phyloP scores from a whole-genome alignment of 2,888 invertebrate species.

The Oeneis ivallda region DNA sequence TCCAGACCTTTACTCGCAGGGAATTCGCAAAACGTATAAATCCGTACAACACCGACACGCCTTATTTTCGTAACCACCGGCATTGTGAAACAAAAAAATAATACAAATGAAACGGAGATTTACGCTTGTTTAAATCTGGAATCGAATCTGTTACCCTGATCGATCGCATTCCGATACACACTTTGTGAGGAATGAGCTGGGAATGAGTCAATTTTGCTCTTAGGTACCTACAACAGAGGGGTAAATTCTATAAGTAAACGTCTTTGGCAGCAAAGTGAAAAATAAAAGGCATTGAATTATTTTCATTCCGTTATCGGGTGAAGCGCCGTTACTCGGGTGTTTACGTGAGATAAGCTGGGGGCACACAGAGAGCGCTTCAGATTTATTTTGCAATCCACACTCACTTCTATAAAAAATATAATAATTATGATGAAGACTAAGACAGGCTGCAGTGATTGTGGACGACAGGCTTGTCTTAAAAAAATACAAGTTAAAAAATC shows the following conservation, averaged over 20 bases:
- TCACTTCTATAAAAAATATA: too few relatives aligned
- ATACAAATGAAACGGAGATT: slow-evolving; percentile 16
- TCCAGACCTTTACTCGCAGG: neutral
- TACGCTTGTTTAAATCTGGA: slow-evolving; percentile 29
- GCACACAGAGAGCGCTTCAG: neutral
- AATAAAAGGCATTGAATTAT: slow-evolving; percentile 4
- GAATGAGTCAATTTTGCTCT: slow-evolving; percentile 14
- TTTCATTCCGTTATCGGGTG: neutral
- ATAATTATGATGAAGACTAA: too few relatives aligned
- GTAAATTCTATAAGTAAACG: neutral
- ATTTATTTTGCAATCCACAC: too few relatives aligned
- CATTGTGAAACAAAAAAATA: slow-evolving; percentile 27
- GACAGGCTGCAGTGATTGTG: too few relatives aligned
- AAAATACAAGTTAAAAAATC: too few relatives aligned
- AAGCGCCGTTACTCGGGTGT: slow-evolving; percentile 3
- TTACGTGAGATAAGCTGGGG: neutral
- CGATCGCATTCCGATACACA: slow-evolving; percentile 30
- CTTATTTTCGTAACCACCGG: slow-evolving; percentile 21
- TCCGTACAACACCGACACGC: slow-evolving; percentile 5
- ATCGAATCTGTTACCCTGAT: slow-evolving; percentile 30
- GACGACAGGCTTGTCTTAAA: too few relatives aligned
- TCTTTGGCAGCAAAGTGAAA: slow-evolving; percentile 1
- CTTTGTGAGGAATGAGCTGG: slow-evolving; percentile 8
- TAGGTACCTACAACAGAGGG: neutral
- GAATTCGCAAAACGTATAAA: slow-evolving; percentile 13